Evolutionary conservation across 2,113 vertebrate species (phyloP).

Genomic region (Paramormyrops kingsleyae): DNA sequence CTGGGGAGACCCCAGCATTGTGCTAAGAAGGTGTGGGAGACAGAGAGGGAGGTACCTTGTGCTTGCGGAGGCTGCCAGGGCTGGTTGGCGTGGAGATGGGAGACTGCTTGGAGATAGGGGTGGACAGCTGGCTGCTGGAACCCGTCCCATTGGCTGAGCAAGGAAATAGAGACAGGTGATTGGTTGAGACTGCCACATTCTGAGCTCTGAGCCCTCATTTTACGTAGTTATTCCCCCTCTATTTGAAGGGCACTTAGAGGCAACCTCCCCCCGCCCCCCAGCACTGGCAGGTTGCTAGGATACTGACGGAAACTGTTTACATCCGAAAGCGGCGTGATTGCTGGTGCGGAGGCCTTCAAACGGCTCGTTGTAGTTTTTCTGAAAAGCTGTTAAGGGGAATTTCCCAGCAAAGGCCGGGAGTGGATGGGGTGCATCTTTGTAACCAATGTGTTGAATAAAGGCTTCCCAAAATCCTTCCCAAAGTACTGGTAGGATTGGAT

Average conservation of each 20-base stretch:
- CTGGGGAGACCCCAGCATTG: background rate
- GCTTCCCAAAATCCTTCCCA: background rate
- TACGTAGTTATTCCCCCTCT: background rate
- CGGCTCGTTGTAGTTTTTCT: constrained; percentile 28
- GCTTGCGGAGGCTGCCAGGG: constrained; percentile 87
- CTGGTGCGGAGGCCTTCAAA: constrained; percentile 24
- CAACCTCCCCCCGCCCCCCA: background rate
- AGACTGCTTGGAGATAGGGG: constrained; percentile 96
- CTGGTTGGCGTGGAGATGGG: constrained; percentile 95
- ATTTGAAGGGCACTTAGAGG: constrained; percentile 30
- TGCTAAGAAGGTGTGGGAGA: background rate
- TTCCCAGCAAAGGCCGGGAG: background rate
- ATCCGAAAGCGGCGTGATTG: constrained; percentile 40
- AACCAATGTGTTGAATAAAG: background rate
- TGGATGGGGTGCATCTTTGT: background rate
- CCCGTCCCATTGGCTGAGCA: constrained; percentile 73
- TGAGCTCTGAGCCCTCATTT: background rate
- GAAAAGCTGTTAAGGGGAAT: constrained; percentile 32
- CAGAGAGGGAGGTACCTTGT: constrained; percentile 78
- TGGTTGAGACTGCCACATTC: background rate
- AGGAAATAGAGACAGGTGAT: background rate
- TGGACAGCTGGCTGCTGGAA: constrained; percentile 96
- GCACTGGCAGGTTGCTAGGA: constrained; percentile 50
- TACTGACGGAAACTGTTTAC: constrained; percentile 42
- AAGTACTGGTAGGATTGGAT: background rate